Base-by-base conservation (phyloP, 2,797 vertebrate genomes). In the Paramormyrops hopkinsi region DNA sequence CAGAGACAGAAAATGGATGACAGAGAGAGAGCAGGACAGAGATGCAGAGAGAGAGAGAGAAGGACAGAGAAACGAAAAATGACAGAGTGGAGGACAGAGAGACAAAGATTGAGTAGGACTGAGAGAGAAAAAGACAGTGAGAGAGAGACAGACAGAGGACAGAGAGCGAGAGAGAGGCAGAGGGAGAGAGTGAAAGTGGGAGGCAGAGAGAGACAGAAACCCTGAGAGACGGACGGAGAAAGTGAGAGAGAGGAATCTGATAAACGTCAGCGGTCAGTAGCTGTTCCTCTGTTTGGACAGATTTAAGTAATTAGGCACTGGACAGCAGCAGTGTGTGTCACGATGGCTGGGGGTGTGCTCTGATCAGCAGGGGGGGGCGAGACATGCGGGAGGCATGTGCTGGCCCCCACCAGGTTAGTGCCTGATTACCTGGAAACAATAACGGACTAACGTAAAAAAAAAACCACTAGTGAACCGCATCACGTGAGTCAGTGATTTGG, bases 381-480 rank as follows among this genome's bases (percentile, higher is more conserved):
- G 54, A 65, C 12, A 12, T 86, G 89, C 86, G 85, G 84, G 87
- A 90, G 87, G 50, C 86, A 46, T 59, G 19, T 44, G 56, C 7
- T 92, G 90, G 90, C 90, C 86, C 92, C 92, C 91, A 92, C 90
- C 79, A 90, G 56, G 76, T 90, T 90, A 90, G 84, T 86, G 85
- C 85, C 90, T 90, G 90, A 89, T 12, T 92, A 93, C 90, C 37
- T 73, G 22, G 62, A 46, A 50, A 33, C 9, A 53, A 86, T 86
- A 86, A 53, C 12, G 48, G 22, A 86, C 4, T 33, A 29, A 51
- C 4, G n/a, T 25, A 56, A 56, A n/a, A n/a, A 53, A 88, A 90
- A 91, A 91, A 91, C 91, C 91, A 88, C 83, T 90, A 93, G 92
- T 92, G 92, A 94, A 93, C 90, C 90, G 90, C 89, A 92, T 93